A percentile compares a stretch with the other conserved stretches of the same genome.
Evolutionary conservation across 2,888 invertebrate genomes (phyloP).

Genomic region (Neelides folsomi): DNA sequence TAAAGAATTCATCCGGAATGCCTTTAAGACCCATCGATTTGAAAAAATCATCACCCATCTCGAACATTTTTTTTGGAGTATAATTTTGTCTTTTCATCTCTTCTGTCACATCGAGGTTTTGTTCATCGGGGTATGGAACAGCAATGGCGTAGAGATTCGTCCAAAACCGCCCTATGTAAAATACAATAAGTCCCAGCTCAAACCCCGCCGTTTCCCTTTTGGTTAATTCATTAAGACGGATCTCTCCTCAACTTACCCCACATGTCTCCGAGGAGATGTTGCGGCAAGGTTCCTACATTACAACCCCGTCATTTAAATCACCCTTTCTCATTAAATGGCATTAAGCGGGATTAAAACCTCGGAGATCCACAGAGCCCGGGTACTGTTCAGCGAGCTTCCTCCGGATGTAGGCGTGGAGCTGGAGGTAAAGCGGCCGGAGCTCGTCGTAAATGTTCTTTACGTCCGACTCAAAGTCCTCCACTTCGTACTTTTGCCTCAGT

Average conservation of each 20-base stretch:
- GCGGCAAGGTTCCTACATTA: slow-evolving; percentile 39
- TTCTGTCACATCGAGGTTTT: slow-evolving; percentile 32
- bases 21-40: slow-evolving; percentile 65
- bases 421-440: slow-evolving; percentile 61
- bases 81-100: slow-evolving; percentile 25
- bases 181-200: too few species aligned
- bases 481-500: slow-evolving; percentile 76
- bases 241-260: slow-evolving; percentile 27
- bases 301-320: not conserved
- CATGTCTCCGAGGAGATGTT: slow-evolving; percentile 40
- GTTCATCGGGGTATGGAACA: slow-evolving; percentile 32
- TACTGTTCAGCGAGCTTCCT: slow-evolving; percentile 52
- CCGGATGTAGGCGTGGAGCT: slow-evolving; percentile 69
- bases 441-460: slow-evolving; percentile 47
- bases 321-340: not conserved
- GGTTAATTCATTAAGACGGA: too few species aligned
- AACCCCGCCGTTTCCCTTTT: too few species aligned
- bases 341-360: not conserved
- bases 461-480: slow-evolving; percentile 40
- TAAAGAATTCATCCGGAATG: slow-evolving; percentile 65
- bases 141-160: slow-evolving; percentile 28
- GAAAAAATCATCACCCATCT: slow-evolving; percentile 69
- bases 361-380: slow-evolving; percentile 43
- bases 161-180: slow-evolving; percentile 33
- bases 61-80: slow-evolving; percentile 47